Evolutionary conservation across 2,113 vertebrate species (phyloP).

Genomic region (mouse (Mus musculus)): DNA sequence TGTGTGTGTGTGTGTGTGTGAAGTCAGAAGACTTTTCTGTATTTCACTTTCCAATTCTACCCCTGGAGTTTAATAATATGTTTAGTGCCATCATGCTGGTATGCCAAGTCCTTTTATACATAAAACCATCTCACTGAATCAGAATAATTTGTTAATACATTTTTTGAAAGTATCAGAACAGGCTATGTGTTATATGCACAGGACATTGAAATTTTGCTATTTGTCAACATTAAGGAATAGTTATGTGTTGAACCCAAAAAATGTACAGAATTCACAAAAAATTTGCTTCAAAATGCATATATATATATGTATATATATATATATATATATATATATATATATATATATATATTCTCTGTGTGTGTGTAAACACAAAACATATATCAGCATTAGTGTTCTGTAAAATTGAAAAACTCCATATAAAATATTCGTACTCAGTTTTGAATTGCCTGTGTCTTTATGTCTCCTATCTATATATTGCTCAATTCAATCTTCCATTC

Average conservation of each 20-base stretch:
- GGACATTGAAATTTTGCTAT: not conserved
- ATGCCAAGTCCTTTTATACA: not conserved
- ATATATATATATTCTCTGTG: too few relatives aligned
- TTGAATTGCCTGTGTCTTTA: not conserved
- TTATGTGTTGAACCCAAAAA: not conserved
- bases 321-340: not conserved
- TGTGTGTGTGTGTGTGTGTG: not conserved
- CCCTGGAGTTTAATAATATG: not conserved
- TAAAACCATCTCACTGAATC: not conserved
- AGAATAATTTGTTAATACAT: not conserved
- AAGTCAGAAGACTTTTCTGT: not conserved
- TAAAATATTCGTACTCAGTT: not conserved
- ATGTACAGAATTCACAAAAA: not conserved
- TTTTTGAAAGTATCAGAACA: not conserved
- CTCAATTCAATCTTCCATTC: constrained; percentile 36
- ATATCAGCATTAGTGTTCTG: not conserved
- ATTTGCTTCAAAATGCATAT: not conserved
- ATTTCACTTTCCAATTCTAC: not conserved
- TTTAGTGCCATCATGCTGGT: not conserved
- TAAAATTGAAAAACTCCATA: not conserved
- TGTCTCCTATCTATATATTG: not conserved
- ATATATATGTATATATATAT: too few relatives aligned
- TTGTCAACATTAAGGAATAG: not conserved
- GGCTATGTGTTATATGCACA: not conserved
- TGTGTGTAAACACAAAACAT: not conserved